These are phyloP conservation scores for Diaperis boleti DNA, from an alignment of 2,888 invertebrate genomes.

Conservation along the genomic window DNA sequence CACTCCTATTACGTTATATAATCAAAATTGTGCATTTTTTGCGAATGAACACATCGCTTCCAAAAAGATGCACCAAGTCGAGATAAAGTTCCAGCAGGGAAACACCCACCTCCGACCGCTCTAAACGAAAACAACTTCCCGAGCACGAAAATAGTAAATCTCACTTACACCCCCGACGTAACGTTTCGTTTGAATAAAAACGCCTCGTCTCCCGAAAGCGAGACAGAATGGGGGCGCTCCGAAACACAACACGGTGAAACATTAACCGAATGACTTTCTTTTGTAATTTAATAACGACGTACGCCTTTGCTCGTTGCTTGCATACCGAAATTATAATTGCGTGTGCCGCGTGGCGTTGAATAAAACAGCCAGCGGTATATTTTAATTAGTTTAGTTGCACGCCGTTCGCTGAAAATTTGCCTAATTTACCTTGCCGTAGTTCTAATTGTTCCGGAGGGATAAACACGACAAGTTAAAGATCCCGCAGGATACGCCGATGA, in stretches of 20 bases:
- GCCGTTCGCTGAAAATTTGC: constrained; percentile 37
- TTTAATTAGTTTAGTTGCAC: constrained; percentile 43
- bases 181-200: too few species aligned
- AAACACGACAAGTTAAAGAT: constrained; percentile 40
- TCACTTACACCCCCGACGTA: too few species aligned
- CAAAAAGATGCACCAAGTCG: too few species aligned
- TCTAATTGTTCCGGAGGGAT: constrained; percentile 37
- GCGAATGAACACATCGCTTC: too few species aligned
- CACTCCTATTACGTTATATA: too few species aligned
- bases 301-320: constrained; percentile 39
- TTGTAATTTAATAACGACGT: constrained; percentile 43
- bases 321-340: constrained; percentile 43
- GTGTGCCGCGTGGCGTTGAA: constrained; percentile 36
- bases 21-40: too few species aligned
- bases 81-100: too few species aligned
- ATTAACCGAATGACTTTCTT: constrained; percentile 44
- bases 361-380: constrained; percentile 41
- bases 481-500: constrained; percentile 14
- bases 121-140: too few species aligned
- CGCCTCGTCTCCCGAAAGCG: too few species aligned
- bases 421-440: constrained; percentile 42
- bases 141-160: too few species aligned
- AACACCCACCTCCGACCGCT: too few species aligned
- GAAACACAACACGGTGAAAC: constrained; percentile 29
- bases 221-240: too few species aligned